Evolutionary conservation across 2,797 vertebrate genomes (phyloP), one percentile per base, ranked within the genome.

Genomic region (Megalops cyprinoides): DNA sequence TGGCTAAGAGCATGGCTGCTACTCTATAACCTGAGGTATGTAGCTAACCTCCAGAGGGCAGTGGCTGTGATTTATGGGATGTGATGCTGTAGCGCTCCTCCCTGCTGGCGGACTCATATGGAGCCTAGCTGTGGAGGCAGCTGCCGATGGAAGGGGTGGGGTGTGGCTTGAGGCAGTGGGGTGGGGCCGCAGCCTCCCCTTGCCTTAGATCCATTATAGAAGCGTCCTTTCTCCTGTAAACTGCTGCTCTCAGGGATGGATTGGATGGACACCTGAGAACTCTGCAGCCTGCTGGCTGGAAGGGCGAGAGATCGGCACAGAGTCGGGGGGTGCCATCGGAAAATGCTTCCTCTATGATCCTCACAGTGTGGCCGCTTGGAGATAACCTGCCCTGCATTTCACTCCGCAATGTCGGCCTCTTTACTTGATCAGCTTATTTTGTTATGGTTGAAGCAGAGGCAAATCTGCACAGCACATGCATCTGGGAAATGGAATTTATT

Each of bases 51-150:
- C 2, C 7, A 2, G 56, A 10, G n/a, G n/a, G 62, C 9, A 15
- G 28, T 1, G 62, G 62, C 42, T 12, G 20, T 69, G 65, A 69
- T 69, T 69, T 69, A 69, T 69, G 65, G 65, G 65, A 14, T 69
- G 37, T 42, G 37, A 25, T 69, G 15, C 20, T 14, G 6, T 15
- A 20, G 65, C 65, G 6, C 65, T 37, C 3, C 12, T 25, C 25
- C 65, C 65, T 42, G 15, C 65, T 42, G 65, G 0, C 10, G 0
- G 14, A 23, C 15, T 20, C 65, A 69, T 69, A 69, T 69, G 65
- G 65, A 37, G 65, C 65, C 65, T 69, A 37, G 42, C 34, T 69
- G 14, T 14, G 65, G 62, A 53, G 9, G 51, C 51, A 53, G 62
- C 28, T 3, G 62, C n/a, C n/a, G n/a, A n/a, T n/a, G n/a, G 1